Evolutionary conservation across 2,888 invertebrate genomes (phyloP), one percentile per base, ranked within the genome.

Genomic region (Hecatera dysodea): DNA sequence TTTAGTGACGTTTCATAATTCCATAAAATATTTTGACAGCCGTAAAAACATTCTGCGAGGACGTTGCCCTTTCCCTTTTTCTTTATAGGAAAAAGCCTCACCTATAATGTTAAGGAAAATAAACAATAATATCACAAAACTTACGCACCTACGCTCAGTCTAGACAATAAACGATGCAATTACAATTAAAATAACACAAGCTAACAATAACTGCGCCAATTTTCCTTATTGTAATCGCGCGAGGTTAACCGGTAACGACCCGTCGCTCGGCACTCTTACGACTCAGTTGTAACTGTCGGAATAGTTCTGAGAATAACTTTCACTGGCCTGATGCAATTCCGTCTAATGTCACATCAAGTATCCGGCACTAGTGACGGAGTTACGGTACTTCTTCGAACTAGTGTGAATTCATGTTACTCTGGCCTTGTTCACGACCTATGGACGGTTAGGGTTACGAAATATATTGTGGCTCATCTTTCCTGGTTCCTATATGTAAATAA

Each of bases 301-400:
- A 46, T 36, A 42, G 19, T 85, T 85, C 83, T 61, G 22, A 75
- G 85, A 83, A 83, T 24, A 24, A 57, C 85, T 83, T 85, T 85
- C 85, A 67, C 83, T 68, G 52, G 1, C 57, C 71, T 83, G 85
- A 83, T 85, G 83, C 81, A 83, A 83, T 36, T 63, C 46, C 17
- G 29, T 39, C 42, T 24, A 52, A 52, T 33, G 56, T 75, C 69
- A 44, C 60, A 57, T 80, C 83, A 85, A 36, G 42, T n/a, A 24
- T 36, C 48, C 44, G 62, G 50, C 48, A 55, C 61, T 57, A n/a
- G 9, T 77, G 2, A 17, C 29, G n/a, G 17, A n/a, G 33, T 75
- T 22, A 65, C 78, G 64, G 52, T 42, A 69, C 24, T 63, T 55
- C 50, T 36, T 1, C 55, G 50, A 52, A 64, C n/a, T 46, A 42